Evolutionary conservation across 1,140 invertebrate genomes (phyloP), one percentile per base, ranked within the genome.

Genomic region (Sitodiplosis mosellana): DNA sequence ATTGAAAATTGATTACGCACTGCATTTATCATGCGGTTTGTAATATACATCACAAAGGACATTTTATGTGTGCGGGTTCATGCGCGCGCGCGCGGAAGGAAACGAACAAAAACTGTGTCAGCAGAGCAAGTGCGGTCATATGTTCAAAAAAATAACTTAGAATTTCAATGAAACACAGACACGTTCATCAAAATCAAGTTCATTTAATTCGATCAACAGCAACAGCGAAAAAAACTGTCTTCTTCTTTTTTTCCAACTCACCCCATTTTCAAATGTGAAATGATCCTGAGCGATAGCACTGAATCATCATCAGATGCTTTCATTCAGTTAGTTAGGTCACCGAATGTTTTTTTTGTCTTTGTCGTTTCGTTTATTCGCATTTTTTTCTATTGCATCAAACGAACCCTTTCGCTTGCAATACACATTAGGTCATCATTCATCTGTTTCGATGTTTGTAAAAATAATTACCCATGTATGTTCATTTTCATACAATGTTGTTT

Each of bases 121-220:
- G 10, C n/a, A 43, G 41, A 43, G 41, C 41, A 43, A 43, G 41
- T 43, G 41, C 18, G 41, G 41, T 43, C 41, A 43, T 43, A 43
- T 43, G 41, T 43, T 43, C 41, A 43, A 43, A 27, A 27, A 27
- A 27, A 27, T 10, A 27, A 27, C 27, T 10, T 27, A 27, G 3
- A 27, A 27, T 27, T 27, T 27, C 3, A 27, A 27, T 27, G 27
- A 27, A 27, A 27, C 10, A 27, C 27, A 27, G 10, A 27, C 27
- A 27, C 10, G 27, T 10, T 5, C 27, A 27, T 27, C 27, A 10
- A 10, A 3, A 27, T 27, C 27, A 27, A 10, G 27, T 27, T 27
- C 36, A 38, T 38, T 38, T n/a, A 38, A 38, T 38, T 38, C 17
- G 4, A 38, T 38, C 14, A 14, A 38, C 12, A 5, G 36, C 3